phyloP scores from a whole-genome alignment of 2,113 vertebrate genomes.

The Myrmecophaga tridactyla region DNA sequence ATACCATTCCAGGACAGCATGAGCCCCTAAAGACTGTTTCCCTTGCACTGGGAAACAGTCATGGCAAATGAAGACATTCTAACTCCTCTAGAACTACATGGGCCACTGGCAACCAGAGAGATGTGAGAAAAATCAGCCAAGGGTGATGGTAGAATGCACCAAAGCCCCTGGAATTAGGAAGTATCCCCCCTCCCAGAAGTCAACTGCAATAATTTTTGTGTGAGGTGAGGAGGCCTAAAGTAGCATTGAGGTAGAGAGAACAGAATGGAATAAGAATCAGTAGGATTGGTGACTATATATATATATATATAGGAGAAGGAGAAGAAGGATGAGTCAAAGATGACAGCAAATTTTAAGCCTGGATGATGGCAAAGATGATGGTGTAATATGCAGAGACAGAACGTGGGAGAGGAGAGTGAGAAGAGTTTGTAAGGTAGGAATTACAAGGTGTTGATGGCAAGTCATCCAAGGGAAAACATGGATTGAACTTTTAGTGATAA shows the following conservation, averaged over 20 bases:
- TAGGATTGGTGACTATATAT: background rate
- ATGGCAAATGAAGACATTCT: constrained; percentile 52
- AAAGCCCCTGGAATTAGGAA: background rate
- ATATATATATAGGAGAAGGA: background rate
- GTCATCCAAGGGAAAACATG: background rate
- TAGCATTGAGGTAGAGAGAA: background rate
- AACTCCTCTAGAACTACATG: background rate
- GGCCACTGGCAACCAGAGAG: background rate
- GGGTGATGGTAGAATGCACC: background rate
- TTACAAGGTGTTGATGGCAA: background rate
- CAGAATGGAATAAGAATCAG: constrained; percentile 23
- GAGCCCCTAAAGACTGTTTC: constrained; percentile 22
- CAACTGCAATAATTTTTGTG: background rate
- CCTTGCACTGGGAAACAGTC: background rate
- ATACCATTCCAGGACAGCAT: background rate
- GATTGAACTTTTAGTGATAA: background rate
- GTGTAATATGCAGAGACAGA: constrained; percentile 31
- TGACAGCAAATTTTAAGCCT: background rate
- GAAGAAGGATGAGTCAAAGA: background rate
- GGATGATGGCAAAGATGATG: background rate
- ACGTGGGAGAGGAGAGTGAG: background rate
- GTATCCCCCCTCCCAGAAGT: background rate
- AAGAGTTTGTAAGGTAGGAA: background rate
- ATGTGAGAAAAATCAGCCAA: background rate
- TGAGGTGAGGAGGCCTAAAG: background rate